A percentile compares a stretch with the other conserved stretches of the same genome.
Evolutionary conservation across 2,888 invertebrate species (phyloP).

Genomic region (Lobophora halterata): DNA sequence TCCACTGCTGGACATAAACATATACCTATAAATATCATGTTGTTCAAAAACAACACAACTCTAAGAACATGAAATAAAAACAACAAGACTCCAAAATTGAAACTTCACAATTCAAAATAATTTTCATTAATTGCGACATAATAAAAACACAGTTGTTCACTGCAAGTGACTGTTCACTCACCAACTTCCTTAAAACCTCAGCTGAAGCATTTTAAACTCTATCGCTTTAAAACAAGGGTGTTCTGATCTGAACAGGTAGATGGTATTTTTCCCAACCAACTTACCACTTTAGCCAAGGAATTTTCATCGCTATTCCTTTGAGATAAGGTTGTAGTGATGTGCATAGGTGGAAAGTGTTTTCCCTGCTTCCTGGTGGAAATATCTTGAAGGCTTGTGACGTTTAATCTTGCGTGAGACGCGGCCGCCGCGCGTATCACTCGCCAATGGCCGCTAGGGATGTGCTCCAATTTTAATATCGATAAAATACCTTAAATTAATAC

Average conservation of each 20-base stretch:
- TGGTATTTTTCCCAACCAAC: slow-evolving; percentile 19
- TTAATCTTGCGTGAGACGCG: slow-evolving; percentile 78
- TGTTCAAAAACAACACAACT: no score
- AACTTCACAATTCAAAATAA: slow-evolving; percentile 28
- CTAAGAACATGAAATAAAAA: slow-evolving; percentile 15
- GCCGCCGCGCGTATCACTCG: slow-evolving; percentile 74
- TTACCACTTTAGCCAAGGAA: slow-evolving; percentile 15
- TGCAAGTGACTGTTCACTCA: slow-evolving; percentile 59
- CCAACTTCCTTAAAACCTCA: slow-evolving; percentile 27
- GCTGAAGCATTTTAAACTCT: slow-evolving; percentile 7
- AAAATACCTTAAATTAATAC: slow-evolving; percentile 2
- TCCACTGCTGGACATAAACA: no score
- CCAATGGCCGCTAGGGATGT: slow-evolving; percentile 52
- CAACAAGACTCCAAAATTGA: slow-evolving; percentile 20
- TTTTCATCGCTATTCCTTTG: slow-evolving; percentile 33
- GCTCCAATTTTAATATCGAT: slow-evolving; percentile 22
- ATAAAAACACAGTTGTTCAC: slow-evolving; percentile 48
- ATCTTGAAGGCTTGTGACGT: slow-evolving; percentile 76
- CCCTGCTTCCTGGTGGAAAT: slow-evolving; percentile 48
- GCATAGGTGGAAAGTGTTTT: slow-evolving; percentile 39
- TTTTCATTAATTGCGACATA: slow-evolving; percentile 46
- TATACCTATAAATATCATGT: no score
- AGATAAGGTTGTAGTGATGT: slow-evolving; percentile 33
- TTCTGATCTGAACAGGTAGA: slow-evolving; percentile 3
- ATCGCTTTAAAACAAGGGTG: slow-evolving; percentile 4